Evolutionary conservation across 2,113 vertebrate genomes (phyloP).

Genomic region (Polyodon spathula): DNA sequence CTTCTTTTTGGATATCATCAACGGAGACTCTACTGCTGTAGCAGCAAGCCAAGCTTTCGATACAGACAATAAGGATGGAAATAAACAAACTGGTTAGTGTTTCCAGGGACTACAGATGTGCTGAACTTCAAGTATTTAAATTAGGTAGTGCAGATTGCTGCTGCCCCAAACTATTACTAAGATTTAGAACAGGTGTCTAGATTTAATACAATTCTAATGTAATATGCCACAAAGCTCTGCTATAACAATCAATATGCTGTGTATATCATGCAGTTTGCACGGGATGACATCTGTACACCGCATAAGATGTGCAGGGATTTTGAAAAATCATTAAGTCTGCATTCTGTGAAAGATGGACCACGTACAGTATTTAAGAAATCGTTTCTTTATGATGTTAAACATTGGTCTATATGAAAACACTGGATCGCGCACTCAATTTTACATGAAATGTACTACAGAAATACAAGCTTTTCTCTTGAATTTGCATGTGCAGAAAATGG

Average conservation of each 20-base stretch:
- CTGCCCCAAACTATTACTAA: no score
- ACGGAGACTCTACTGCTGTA: constrained; percentile 48
- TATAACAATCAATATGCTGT: no score
- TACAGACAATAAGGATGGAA: background rate
- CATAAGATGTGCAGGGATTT: no score
- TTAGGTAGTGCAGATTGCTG: background rate
- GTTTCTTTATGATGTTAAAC: no score
- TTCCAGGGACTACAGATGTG: background rate
- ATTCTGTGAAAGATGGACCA: no score
- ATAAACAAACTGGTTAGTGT: background rate
- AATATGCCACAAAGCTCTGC: no score
- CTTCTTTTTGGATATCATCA: constrained; percentile 51
- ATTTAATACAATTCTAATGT: no score
- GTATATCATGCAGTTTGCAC: no score
- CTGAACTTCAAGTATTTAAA: background rate
- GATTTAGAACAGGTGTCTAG: no score
- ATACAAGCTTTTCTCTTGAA: background rate
- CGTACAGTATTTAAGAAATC: no score
- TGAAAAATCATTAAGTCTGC: no score
- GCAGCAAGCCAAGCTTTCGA: constrained; percentile 23
- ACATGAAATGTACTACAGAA: background rate
- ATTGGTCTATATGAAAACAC: background rate
- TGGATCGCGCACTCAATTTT: background rate
- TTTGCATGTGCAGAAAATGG: background rate
- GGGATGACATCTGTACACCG: no score